These are phyloP conservation scores for Ashinkailepas kermadecensis DNA, from an alignment of 2,888 invertebrate genomes.

Conservation along the genomic window DNA sequence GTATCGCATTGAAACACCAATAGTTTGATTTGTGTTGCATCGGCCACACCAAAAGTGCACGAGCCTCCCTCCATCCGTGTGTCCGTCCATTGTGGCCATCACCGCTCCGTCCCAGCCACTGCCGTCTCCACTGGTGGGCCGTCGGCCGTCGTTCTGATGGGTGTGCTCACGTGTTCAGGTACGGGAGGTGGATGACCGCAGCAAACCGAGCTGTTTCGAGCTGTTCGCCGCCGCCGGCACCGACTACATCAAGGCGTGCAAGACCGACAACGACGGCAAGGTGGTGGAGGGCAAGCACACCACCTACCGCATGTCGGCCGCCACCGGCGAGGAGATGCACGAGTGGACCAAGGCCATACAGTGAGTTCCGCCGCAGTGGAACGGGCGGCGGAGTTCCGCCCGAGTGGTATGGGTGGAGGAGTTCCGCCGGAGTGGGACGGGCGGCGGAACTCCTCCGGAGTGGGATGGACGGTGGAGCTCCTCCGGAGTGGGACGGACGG, in stretches of 20 bases:
- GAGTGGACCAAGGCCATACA: constrained; percentile 89
- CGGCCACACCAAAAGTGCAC: too few species aligned
- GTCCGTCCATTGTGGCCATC: too few species aligned
- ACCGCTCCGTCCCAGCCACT: too few species aligned
- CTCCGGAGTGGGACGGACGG: too few species aligned
- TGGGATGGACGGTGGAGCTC: too few species aligned
- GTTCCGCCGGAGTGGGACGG: background rate
- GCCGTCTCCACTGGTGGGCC: too few species aligned
- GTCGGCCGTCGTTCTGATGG: too few species aligned
- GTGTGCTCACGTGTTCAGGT: constrained; percentile 44
- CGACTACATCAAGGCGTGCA: constrained; percentile 65
- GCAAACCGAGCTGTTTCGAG: constrained; percentile 91
- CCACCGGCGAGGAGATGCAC: constrained; percentile 87
- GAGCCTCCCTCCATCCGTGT: too few species aligned
- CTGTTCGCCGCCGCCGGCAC: constrained; percentile 64
- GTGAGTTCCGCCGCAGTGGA: constrained; percentile 39
- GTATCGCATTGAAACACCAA: too few species aligned
- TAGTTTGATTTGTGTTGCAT: too few species aligned
- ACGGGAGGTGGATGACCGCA: constrained; percentile 79
- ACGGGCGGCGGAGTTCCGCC: background rate
- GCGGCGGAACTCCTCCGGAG: too few species aligned
- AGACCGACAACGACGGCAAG: constrained; percentile 96
- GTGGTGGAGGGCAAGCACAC: constrained; percentile 73
- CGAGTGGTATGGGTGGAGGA: background rate
- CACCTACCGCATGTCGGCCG: constrained; percentile 89